Evolutionary conservation across 1,140 invertebrate species (phyloP).

Genomic region (Drosophila saltans): DNA sequence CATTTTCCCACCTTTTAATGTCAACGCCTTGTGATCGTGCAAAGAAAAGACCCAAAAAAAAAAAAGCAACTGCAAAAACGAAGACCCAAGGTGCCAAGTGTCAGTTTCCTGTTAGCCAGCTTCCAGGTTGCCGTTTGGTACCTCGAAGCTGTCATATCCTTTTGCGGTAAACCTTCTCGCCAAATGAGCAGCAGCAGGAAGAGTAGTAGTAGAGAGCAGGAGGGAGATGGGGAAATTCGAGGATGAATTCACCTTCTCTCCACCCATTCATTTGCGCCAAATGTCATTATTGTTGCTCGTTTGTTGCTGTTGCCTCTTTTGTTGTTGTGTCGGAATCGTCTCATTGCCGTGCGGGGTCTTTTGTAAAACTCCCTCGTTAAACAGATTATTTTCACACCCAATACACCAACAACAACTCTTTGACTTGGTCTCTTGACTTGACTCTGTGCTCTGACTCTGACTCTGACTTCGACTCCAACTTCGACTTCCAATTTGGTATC

Average conservation of each 20-base stretch:
- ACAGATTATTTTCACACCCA: constrained; percentile 80
- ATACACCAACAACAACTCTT: constrained; percentile 31
- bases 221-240: constrained; percentile 54
- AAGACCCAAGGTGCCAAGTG: constrained; percentile 17
- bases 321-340: constrained; percentile 29
- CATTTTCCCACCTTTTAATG: constrained; percentile 45
- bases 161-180: constrained; percentile 59
- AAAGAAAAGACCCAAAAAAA: neutral
- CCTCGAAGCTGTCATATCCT: constrained; percentile 71
- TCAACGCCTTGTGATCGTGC: constrained; percentile 13
- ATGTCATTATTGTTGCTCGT: constrained; percentile 81
- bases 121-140: constrained; percentile 7
- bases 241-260: constrained; percentile 26
- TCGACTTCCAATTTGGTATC: constrained; percentile 48
- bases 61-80: neutral
- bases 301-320: constrained; percentile 55
- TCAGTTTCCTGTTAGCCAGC: constrained; percentile 44
- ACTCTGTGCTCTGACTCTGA: constrained; percentile 7
- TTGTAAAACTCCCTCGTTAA: constrained; percentile 81
- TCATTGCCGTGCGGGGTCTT: constrained; percentile 60
- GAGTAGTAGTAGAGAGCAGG: neutral
- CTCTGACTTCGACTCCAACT: constrained; percentile 7
- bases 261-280: constrained; percentile 80
- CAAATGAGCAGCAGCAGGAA: neutral
- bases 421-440: constrained; percentile 26